Evolutionary conservation across 2,888 invertebrate species (phyloP).

Genomic region (Pachydiplax longipennis): DNA sequence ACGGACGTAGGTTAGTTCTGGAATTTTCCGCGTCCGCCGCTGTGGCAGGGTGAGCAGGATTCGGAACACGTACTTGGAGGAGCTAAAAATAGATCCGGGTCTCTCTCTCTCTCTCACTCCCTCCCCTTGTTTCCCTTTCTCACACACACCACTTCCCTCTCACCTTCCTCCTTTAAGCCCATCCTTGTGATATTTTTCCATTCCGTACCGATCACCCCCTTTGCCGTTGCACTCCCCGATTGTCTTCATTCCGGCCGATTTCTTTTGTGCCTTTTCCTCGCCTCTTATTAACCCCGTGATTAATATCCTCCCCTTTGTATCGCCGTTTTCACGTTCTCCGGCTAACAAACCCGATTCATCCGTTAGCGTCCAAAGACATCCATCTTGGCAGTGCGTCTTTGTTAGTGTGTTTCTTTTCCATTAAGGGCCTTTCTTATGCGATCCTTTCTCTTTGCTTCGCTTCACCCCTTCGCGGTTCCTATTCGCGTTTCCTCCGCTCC

Average conservation of each 20-base stretch:
- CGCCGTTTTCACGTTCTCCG: background rate
- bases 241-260: background rate
- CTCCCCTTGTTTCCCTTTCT: background rate
- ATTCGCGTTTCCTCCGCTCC: no score
- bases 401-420: no score
- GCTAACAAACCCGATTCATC: background rate
- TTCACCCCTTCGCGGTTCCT: no score
- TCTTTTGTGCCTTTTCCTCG: background rate
- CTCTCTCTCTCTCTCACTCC: slow-evolving; percentile 9
- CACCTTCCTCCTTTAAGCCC: background rate
- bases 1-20: slow-evolving; percentile 23
- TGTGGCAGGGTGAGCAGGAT: slow-evolving; percentile 14
- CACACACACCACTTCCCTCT: background rate
- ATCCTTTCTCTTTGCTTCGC: no score
- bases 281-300: background rate
- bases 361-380: background rate
- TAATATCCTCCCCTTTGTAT: background rate
- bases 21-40: slow-evolving; percentile 34
- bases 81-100: slow-evolving; percentile 36
- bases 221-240: background rate
- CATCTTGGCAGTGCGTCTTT: no score
- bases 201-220: background rate
- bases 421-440: no score
- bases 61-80: slow-evolving; percentile 38
- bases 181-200: background rate